Conservation (phyloP, 2,113 vertebrate genomes). For the Catharus bicknelli region DNA sequence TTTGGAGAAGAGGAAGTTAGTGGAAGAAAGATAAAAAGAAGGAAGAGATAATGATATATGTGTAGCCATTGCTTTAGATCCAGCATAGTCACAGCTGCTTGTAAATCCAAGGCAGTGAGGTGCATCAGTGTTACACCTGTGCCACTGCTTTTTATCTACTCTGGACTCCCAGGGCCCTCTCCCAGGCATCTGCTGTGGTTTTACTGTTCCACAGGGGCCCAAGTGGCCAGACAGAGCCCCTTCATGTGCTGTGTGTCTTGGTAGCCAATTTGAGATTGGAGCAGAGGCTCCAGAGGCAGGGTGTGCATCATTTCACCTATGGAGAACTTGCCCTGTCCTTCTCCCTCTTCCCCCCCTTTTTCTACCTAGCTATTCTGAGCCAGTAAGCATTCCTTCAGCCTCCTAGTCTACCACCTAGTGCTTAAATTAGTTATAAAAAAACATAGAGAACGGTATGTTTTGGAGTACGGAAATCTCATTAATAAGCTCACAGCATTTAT, state of each 20-base stretch:
- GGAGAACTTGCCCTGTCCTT: background rate
- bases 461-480: background rate
- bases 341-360: background rate
- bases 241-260: too few relatives aligned
- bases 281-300: background rate
- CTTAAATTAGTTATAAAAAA: background rate
- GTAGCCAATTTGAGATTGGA: background rate
- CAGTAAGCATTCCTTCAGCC: background rate
- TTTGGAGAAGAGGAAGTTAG: background rate
- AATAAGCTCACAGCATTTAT: background rate
- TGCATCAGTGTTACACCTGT: too few relatives aligned
- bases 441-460: background rate
- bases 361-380: background rate
- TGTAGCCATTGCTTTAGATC: accelerated
- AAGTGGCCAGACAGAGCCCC: background rate
- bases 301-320: accelerated
- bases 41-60: background rate
- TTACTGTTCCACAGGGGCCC: background rate
- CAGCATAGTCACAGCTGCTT: background rate
- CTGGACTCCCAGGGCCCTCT: background rate
- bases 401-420: background rate
- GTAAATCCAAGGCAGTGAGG: background rate
- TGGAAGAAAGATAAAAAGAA: background rate
- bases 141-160: background rate
- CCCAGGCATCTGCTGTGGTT: background rate